Evolutionary conservation across 2,888 invertebrate species (phyloP), one percentile per base, ranked within the genome.

Genomic region (Tricholauxania praeusta): DNA sequence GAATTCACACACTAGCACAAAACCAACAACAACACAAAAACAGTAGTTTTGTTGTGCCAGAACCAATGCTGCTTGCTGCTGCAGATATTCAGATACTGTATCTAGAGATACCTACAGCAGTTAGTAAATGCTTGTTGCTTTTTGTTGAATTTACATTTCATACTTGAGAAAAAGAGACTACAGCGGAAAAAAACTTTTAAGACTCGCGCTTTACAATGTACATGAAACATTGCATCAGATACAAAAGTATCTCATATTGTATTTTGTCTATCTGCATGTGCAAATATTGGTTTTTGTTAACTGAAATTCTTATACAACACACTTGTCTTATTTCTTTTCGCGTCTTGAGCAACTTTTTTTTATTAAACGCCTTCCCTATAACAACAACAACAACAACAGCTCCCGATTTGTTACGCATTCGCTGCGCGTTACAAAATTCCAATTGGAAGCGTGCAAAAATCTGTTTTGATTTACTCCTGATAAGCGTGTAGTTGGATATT

Each of bases 371-470:
- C 65, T 66, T 53, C 39, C n/a, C 52, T 8, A 3, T 6, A 63
- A 63, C 15, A 65, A 52, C 32, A 12, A 12, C 22, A 66, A 28
- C 65, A 66, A 52, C 15, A 28, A n/a, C 19, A 64, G 14, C 48
- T 65, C 22, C 22, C 47, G 14, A 14, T 65, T 22, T 15, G 64
- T 51, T 65, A 63, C 48, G 63, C 64, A 51, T 65, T 51, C 64
- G 64, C 51, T 51, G 17, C 53, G 65, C 28, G 17, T 39, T 39
- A 39, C 10, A 10, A 39, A 52, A 53, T 66, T 66, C 65, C 65
- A n/a, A 66, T 66, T 53, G 65, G 65, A 66, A 51, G 65, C 52
- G 32, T 66, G 53, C 52, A 66, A 53, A 66, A 39, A 39, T 39
- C 39, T 39, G 39, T 39, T 39, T 39, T 39, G 39, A 39, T 39